Conservation (phyloP, 2,888 invertebrate species). For the Shargacucullia verbasci region DNA sequence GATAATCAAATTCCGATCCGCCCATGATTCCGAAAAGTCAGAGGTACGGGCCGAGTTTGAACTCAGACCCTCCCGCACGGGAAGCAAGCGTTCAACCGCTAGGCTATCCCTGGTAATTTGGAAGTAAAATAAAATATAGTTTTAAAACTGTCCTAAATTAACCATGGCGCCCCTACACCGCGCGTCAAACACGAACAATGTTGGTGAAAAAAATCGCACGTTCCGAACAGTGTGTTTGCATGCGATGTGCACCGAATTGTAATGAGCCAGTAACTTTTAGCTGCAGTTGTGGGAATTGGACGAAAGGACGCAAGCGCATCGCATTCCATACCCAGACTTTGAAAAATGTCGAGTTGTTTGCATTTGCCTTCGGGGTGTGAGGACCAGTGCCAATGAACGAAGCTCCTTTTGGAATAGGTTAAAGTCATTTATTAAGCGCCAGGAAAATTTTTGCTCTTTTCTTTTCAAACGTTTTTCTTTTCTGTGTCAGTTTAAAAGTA, state of each 20-base stretch:
- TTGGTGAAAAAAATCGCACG: conserved; percentile 60
- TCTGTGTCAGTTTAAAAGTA: no score
- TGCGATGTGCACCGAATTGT: conserved; percentile 64
- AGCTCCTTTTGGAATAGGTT: conserved; percentile 5
- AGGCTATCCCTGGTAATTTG: no score
- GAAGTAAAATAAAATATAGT: no score
- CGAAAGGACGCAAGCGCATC: conserved; percentile 32
- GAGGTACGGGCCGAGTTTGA: no score
- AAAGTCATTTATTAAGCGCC: conserved; percentile 3
- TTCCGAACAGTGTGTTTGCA: conserved; percentile 66
- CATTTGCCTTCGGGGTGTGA: conserved; percentile 16
- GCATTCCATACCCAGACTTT: conserved; percentile 32
- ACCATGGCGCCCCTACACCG: conserved; percentile 21
- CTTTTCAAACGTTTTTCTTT: no score
- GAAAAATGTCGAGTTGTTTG: conserved; percentile 23
- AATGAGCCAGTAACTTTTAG: conserved; percentile 59
- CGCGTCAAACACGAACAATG: conserved; percentile 55
- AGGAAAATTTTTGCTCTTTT: no score
- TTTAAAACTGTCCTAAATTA: neutral
- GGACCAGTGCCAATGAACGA: conserved; percentile 3
- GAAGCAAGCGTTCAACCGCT: no score
- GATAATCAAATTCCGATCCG: no score
- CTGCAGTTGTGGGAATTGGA: conserved; percentile 63
- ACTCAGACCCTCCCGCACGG: no score
- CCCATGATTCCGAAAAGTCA: no score